Evolutionary conservation across 2,888 invertebrate genomes (phyloP), one percentile per base, ranked within the genome.

Genomic region (Xylophagus ater): DNA sequence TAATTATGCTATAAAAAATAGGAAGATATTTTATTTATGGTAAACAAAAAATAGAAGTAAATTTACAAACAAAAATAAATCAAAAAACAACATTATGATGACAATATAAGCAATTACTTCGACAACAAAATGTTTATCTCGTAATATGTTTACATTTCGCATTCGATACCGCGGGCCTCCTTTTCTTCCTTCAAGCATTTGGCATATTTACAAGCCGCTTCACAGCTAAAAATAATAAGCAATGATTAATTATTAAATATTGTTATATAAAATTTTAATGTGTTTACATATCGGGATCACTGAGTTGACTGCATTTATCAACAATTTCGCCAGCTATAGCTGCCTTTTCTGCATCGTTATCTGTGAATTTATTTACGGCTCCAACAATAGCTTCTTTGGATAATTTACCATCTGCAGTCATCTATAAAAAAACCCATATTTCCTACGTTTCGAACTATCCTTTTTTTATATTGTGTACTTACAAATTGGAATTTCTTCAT

Each of bases 401-500:
- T 10, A 15, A 30, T 13, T 30, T 14, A 30, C 14, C 14, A n/a
- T n/a, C 7, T 17, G 14, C 30, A 2, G 30, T 30, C 17, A 30
- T 15, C 30, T 30, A 10, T 28, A n/a, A n/a, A n/a, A n/a, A n/a
- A n/a, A n/a, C n/a, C n/a, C n/a, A n/a, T n/a, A n/a, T n/a, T n/a
- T n/a, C n/a, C n/a, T n/a, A n/a, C 4, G 13, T 12, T n/a, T 28
- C 2, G 28, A 28, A 28, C 8, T 23, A 8, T 23, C 2, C n/a
- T 2, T 10, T 23, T n/a, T 10, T 10, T 23, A 23, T 8, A 10
- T 23, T 8, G 3, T 10, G n/a, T 10, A 33, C 23, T 25, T 26
- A 37, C 37, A 21, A 37, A 15, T 19, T 14, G 29, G 12, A 37
- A 20, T 30, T 28, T 20, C 10, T 30, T 29, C 21, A 37, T 12